Base-by-base conservation (phyloP, 2,113 vertebrate genomes). In the Peromyscus polionotus region DNA sequence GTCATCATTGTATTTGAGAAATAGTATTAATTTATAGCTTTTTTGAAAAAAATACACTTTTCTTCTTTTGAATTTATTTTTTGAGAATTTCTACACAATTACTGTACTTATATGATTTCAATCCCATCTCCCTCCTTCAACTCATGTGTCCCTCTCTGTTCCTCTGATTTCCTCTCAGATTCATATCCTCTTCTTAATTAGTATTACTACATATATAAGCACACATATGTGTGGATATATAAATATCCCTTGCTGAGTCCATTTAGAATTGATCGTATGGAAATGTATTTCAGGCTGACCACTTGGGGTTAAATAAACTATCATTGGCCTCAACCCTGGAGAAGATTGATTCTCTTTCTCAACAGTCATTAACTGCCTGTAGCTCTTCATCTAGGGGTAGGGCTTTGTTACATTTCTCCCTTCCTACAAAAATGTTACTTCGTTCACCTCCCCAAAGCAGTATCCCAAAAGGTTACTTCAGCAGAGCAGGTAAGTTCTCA, bases 1-100 rank as follows among this genome's bases (percentile, higher is more conserved):
- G 33, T 92, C 16, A 95, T 24, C 61, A 76, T 95, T 81, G 1
- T 79, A 13, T 93, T 76, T 83, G 57, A 86, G 4, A 88, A 93
- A 76, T 54, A 84, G 67, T 51, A 39, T 67, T 68, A 88, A 88
- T 54, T 63, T 75, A 8, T 84, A 92, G 67, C 59, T 79, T 63
- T 95, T 48, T 20, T 92, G 42, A 10, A 48, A 59, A 59, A 87
- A 19, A 59, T 51, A 76, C 4, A 63, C 4, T 9, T 31, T 59
- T 59, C 11, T 83, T 81, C 79, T n/a, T 59, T 59, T 7, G 24
- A 8, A 39, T 61, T 59, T 61, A 59, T 39, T 39, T 83, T n/a
- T 61, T 61, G 20, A 83, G 36, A 61, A 24, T 7, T 83, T 83
- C 54, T 59, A n/a, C 22, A 26, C 7, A 61, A 80, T 3, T 39